Evolutionary conservation across 2,113 vertebrate genomes (phyloP).

Genomic region (Colinus virginianus): DNA sequence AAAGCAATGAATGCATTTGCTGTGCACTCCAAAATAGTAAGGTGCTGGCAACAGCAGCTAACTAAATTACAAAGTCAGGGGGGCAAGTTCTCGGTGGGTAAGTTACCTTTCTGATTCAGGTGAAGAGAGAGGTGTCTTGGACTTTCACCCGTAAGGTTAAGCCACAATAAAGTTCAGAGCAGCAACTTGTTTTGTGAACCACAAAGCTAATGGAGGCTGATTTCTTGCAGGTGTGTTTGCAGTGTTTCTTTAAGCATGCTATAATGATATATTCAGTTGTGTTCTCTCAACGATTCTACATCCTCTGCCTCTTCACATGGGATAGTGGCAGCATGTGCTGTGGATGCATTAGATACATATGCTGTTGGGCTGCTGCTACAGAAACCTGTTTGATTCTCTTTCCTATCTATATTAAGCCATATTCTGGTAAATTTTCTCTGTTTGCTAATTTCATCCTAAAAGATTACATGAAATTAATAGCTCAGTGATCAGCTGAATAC

Average conservation of each 20-base stretch:
- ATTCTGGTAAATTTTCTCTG: not conserved
- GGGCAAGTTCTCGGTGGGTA: not conserved
- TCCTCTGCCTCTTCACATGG: not conserved
- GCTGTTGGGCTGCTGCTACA: not conserved
- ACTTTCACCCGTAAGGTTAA: not conserved
- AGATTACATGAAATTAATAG: not conserved
- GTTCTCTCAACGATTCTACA: not conserved
- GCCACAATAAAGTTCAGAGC: not conserved
- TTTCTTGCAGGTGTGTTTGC: not conserved
- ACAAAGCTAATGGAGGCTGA: not conserved
- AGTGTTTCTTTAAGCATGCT: not conserved
- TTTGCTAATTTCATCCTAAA: not conserved
- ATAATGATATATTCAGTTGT: accelerated
- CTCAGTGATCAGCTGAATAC: not conserved
- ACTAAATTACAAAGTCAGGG: not conserved
- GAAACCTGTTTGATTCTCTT: not conserved
- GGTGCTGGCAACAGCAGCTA: not conserved
- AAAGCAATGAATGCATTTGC: conserved; percentile 11
- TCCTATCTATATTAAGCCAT: not conserved
- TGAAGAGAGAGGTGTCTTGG: not conserved
- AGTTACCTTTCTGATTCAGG: not conserved
- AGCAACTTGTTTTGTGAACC: not conserved
- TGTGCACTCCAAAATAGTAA: not conserved
- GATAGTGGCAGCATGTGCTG: not conserved
- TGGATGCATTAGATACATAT: not conserved